These are phyloP conservation scores for Neelides sp. DNA, from an alignment of 1,140 invertebrate genomes.

Conservation along the genomic window DNA sequence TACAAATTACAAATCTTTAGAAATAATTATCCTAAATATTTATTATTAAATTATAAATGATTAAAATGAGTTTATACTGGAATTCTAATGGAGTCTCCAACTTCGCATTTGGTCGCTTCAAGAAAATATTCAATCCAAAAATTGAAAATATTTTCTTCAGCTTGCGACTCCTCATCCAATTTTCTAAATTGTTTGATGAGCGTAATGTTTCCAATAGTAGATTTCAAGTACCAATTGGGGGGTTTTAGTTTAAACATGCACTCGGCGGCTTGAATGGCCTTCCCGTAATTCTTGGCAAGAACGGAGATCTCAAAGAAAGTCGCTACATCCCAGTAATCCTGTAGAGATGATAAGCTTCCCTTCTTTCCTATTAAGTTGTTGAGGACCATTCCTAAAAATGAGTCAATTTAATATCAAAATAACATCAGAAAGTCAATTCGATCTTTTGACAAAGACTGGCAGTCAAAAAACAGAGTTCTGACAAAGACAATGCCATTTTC, in stretches of 20 bases:
- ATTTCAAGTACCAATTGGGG: slow-evolving; percentile 96
- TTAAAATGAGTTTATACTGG: slow-evolving; percentile 47
- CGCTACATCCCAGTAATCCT: slow-evolving; percentile 98
- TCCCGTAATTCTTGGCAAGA: slow-evolving; percentile 89
- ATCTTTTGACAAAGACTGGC: no score
- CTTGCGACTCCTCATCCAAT: slow-evolving; percentile 50
- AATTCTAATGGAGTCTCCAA: slow-evolving; percentile 70
- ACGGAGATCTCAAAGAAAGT: slow-evolving; percentile 99
- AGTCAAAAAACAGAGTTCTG: no score
- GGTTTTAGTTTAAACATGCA: slow-evolving; percentile 99
- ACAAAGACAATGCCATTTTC: no score
- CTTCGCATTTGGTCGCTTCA: slow-evolving; percentile 70
- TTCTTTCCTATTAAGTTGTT: slow-evolving; percentile 98
- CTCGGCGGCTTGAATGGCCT: slow-evolving; percentile 93
- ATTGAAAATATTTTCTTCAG: slow-evolving; percentile 76
- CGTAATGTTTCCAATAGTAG: slow-evolving; percentile 93
- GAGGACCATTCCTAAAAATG: slow-evolving; percentile 63
- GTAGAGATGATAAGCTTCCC: slow-evolving; percentile 78
- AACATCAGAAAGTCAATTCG: no score
- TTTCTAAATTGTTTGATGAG: slow-evolving; percentile 87
- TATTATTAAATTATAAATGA: slow-evolving; percentile 7
- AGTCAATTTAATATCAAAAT: no score
- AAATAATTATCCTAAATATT: background rate
- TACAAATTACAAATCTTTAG: slow-evolving; percentile 37
- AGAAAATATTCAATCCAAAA: slow-evolving; percentile 99